Base-by-base conservation (phyloP, 2,797 vertebrate genomes). In the Trachurus trachurus region DNA sequence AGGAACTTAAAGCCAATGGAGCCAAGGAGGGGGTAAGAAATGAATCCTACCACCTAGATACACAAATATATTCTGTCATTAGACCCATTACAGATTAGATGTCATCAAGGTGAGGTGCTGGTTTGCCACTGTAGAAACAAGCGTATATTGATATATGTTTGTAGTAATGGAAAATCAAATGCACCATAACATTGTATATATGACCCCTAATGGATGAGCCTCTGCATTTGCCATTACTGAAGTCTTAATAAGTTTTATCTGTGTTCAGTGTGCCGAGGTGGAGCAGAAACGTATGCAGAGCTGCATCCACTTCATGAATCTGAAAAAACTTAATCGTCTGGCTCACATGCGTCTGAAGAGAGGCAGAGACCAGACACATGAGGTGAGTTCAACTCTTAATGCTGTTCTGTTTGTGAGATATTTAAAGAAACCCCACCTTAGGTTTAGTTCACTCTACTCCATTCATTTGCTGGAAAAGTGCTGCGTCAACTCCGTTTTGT, bases 321-420 rank as follows among this genome's bases (percentile, higher is more conserved):
- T 99, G 79, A 99, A 99, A 93, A 99, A 99, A 87, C 96, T 99
- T 15, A 99, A 99, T 87, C 97, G 98, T 3, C 87, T 99, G 89
- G 98, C 98, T 54, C 98, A 99, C 47, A 99, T 99, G 92, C 94
- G 98, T 2, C 94, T 99, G 17, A 99, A 99, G 94, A 98, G 95
- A 77, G 97, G 96, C 42, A 94, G 98, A 84, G 98, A 99, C 85
- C 98, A 99, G 90, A 99, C 98, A n/a, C 97, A 99, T 0, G 98
- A 99, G 96, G 98, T 98, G 86, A 87, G 6, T 17, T 57, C 11
- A n/a, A 5, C 40, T 63, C 16, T 45, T 19, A 57, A n/a, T 34
- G 10, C 16, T 44, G 4, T 71, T 12, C 21, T 44, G 5, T 57
- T 70, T 26, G 22, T 45, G 5, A 67, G 9, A 40, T 26, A 34